Base-by-base conservation (phyloP, 1,140 invertebrate genomes). In the Danaus plexippus region DNA sequence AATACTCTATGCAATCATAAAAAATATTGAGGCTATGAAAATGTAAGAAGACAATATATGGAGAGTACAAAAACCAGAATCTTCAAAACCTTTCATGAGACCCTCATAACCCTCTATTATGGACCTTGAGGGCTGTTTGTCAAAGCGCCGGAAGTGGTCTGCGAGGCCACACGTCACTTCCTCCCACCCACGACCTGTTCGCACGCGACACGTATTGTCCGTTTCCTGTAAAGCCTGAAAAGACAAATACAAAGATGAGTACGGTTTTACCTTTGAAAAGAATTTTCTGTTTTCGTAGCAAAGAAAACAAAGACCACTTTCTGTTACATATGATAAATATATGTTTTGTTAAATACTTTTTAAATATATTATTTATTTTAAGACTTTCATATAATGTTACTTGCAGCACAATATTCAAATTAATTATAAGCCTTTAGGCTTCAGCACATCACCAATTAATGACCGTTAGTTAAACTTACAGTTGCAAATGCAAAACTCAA, bases 131-230 rank as follows among this genome's bases (percentile, higher is more conserved):
- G 64, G 69, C 61, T 65, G 73, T 80, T 77, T 77, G 73, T 73
- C 73, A 80, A 78, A 78, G 71, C 64, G 67, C 49, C 77, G 77
- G 75, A 80, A 71, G 75, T 68, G 77, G 75, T 63, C 67, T 56
- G 50, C 46, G 65, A 64, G 69, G 61, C 61, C 58, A 59, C 52
- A 63, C 69, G 65, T 67, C 64, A 73, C 66, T 68, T 77, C 70
- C 70, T 66, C 50, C 44, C 53, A 47, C 54, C 62, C 52, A 61
- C 61, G 54, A 63, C 59, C 51, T n/a, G 61, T 52, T 65, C 65
- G 53, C 66, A 66, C 61, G 68, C 63, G 54, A 68, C 64, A 54
- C 70, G 65, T 63, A 70, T 66, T 64, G 64, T 66, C 50, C 54
- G 57, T 62, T 61, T 65, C 67, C 68, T 54, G 60, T 56, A 52